These are phyloP conservation scores for Tenthredo distinguenda DNA, from an alignment of 2,888 invertebrate species.

Conservation along the genomic window DNA sequence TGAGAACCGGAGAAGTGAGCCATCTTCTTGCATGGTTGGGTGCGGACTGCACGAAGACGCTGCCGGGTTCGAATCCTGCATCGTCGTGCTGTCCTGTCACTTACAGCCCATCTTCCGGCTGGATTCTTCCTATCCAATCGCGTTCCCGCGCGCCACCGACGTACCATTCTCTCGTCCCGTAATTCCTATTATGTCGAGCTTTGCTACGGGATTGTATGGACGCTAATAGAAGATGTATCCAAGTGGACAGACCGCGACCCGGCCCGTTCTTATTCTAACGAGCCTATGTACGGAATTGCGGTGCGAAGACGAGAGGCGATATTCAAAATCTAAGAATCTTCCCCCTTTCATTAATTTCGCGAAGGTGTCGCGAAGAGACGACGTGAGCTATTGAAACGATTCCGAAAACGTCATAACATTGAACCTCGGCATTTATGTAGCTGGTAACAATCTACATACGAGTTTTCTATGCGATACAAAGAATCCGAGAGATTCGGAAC, in stretches of 20 bases:
- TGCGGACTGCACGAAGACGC: conserved; percentile 49
- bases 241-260: not conserved
- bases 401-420: conserved; percentile 28
- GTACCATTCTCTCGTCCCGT: conserved; percentile 32
- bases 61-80: conserved; percentile 37
- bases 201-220: not conserved
- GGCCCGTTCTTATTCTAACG: not conserved
- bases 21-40: conserved; percentile 49
- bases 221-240: conserved; percentile 43
- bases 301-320: not conserved
- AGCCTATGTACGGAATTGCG: not conserved
- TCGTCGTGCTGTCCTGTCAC: conserved; percentile 52
- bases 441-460: not conserved
- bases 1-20: conserved; percentile 49
- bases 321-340: not conserved
- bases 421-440: not conserved
- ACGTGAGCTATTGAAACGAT: not conserved
- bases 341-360: not conserved
- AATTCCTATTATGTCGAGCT: conserved; percentile 48
- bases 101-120: conserved; percentile 52
- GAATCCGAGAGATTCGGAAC: not conserved
- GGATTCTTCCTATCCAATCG: conserved; percentile 49
- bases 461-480: not conserved
- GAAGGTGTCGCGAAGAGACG: not conserved
- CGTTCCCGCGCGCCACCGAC: conserved; percentile 36